phyloP scores from a whole-genome alignment of 2,113 vertebrate species.

The Mixornis gularis region DNA sequence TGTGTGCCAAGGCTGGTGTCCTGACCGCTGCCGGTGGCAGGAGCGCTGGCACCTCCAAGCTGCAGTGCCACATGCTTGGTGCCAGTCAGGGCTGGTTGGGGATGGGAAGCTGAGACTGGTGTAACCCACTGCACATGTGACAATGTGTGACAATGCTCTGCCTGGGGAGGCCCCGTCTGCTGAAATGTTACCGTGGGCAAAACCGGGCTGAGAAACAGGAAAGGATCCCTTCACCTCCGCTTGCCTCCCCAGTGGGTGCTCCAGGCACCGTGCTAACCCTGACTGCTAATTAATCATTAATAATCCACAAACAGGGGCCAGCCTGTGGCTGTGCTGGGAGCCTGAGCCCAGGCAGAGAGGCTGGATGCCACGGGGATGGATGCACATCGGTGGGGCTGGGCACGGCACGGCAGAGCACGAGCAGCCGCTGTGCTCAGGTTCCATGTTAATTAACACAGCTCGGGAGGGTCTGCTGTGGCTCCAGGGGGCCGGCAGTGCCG shows the following conservation, averaged over 20 bases:
- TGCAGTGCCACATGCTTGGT: neutral
- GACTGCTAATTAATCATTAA: neutral
- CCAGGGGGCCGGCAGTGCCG: rapidly evolving
- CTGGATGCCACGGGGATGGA: neutral
- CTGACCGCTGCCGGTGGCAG: neutral
- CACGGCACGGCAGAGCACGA: rapidly evolving
- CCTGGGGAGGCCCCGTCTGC: neutral
- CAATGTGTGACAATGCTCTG: rapidly evolving
- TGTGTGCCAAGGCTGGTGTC: rapidly evolving
- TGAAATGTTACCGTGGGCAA: neutral
- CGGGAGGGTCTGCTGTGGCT: neutral
- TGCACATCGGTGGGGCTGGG: neutral
- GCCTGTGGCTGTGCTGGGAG: neutral
- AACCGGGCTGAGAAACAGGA: neutral
- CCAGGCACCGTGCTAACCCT: neutral
- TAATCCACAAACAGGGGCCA: neutral
- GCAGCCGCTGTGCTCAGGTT: neutral
- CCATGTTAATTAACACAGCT: neutral
- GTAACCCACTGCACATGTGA: neutral
- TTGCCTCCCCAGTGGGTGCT: neutral
- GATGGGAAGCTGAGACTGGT: neutral
- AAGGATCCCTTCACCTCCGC: rapidly evolving
- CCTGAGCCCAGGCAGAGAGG: neutral
- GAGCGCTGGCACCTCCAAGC: neutral
- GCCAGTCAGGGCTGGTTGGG: neutral